Evolutionary conservation across 2,113 vertebrate species (phyloP), one percentile per base, ranked within the genome.

Genomic region (Pseudopipra pipra): DNA sequence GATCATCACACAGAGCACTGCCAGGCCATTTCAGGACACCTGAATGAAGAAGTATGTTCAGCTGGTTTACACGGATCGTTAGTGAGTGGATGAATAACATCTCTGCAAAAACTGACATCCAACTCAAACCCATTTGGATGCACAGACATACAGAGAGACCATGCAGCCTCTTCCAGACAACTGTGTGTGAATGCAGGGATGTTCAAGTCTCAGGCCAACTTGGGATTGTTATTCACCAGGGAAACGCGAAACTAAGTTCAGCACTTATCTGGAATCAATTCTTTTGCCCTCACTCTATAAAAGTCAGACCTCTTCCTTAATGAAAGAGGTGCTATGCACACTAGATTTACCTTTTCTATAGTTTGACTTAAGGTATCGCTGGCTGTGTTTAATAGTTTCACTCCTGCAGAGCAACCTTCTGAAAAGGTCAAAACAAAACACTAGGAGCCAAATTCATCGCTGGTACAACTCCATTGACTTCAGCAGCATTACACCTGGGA

Each of bases 401-500:
- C 61, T 58, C 54, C 93, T 95, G 87, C 80, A 23, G 82, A 95
- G 82, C 49, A 94, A 97, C 95, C 96, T 68, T 92, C 96, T 96
- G 80, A 41, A 97, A 97, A 97, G 97, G 97, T 97, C 97, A 97
- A 59, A 85, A 89, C 85, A 78, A 87, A 97, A 95, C 83, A 77
- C 81, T 59, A 93, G 95, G 82, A 97, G 87, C 74, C 95, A 96
- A 95, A 93, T 87, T 72, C 92, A 94, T 96, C 14, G 1, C 92
- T 87, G 79, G 37, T 95, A 91, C 59, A 94, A 96, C 79, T 94
- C 85, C 91, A 96, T 95, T 96, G 95, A 93, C 87, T 94, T 83
- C 92, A 92, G 76, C 54, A 85, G 88, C 89, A 80, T 91, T 91
- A 90, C 90, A 88, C 96, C 93, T 92, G 92, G 84, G 95, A 96